These are phyloP conservation scores for Cheilosia grossa DNA, from an alignment of 2,888 invertebrate species.

Conservation along the genomic window DNA sequence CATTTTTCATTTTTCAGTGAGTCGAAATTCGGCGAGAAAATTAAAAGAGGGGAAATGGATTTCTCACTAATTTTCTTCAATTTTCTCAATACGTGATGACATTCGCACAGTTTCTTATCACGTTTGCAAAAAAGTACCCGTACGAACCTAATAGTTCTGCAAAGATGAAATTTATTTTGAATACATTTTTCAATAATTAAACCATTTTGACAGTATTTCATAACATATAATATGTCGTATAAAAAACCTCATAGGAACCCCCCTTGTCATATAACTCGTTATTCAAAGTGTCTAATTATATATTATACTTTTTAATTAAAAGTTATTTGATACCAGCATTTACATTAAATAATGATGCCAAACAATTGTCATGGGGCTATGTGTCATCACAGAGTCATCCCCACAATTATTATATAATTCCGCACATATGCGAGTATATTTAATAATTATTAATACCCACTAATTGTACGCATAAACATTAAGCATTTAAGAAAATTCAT, in stretches of 20 bases:
- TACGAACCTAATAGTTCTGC: no score
- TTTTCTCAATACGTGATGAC: no score
- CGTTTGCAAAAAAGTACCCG: no score
- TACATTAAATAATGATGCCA: conserved; percentile 25
- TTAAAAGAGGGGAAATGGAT: no score
- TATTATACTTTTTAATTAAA: conserved; percentile 15
- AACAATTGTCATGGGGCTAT: conserved; percentile 13
- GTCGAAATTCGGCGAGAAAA: no score
- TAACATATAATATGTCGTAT: no score
- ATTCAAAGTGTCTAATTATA: conserved; percentile 1
- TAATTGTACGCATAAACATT: conserved; percentile 53
- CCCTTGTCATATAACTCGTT: not conserved
- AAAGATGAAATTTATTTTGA: no score
- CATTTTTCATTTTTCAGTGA: no score
- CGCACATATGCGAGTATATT: not conserved
- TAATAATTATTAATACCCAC: conserved; percentile 55
- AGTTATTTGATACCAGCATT: conserved; percentile 3
- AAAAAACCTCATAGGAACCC: not conserved
- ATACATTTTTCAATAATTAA: no score
- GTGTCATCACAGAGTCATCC: conserved; percentile 6
- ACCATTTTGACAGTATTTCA: no score
- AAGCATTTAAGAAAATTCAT: conserved; percentile 44
- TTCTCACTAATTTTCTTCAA: no score
- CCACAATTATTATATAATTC: conserved; percentile 11
- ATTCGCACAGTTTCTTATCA: no score